Evolutionary conservation across 1,140 invertebrate species (phyloP).

Genomic region (Cydia pomonella): DNA sequence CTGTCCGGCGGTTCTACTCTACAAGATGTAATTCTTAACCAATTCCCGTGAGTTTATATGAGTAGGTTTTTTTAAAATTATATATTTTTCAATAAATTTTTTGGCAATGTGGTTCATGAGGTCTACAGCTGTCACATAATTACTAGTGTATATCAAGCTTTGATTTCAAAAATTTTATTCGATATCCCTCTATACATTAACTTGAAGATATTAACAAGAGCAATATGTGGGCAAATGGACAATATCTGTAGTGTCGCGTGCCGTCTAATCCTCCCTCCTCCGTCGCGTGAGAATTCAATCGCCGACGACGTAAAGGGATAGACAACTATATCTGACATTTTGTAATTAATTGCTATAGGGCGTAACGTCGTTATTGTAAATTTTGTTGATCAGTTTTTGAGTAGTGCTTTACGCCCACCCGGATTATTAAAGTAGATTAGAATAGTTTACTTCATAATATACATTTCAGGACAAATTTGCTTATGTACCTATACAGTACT

Average conservation of each 20-base stretch:
- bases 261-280: constrained; percentile 63
- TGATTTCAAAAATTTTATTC: too few relatives aligned
- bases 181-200: background rate
- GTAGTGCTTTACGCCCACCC: background rate
- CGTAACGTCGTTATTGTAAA: background rate
- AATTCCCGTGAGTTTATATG: too few relatives aligned
- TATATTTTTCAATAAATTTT: too few relatives aligned
- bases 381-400: background rate
- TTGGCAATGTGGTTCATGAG: too few relatives aligned
- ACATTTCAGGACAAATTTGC: too few relatives aligned
- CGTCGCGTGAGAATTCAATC: constrained; percentile 74
- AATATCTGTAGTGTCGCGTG: constrained; percentile 76
- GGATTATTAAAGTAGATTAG: background rate
- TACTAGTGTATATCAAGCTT: too few relatives aligned
- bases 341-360: background rate
- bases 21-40: too few relatives aligned
- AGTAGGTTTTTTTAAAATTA: too few relatives aligned
- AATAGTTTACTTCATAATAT: too few relatives aligned
- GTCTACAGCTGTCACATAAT: too few relatives aligned
- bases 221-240: constrained; percentile 61
- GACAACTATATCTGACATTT: constrained; percentile 13
- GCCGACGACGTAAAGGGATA: constrained; percentile 37
- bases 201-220: constrained; percentile 2
- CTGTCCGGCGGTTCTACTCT: too few relatives aligned
- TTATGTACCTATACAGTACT: too few relatives aligned